Base-by-base conservation (phyloP, 2,113 vertebrate species). In the Anser cygnoides region DNA sequence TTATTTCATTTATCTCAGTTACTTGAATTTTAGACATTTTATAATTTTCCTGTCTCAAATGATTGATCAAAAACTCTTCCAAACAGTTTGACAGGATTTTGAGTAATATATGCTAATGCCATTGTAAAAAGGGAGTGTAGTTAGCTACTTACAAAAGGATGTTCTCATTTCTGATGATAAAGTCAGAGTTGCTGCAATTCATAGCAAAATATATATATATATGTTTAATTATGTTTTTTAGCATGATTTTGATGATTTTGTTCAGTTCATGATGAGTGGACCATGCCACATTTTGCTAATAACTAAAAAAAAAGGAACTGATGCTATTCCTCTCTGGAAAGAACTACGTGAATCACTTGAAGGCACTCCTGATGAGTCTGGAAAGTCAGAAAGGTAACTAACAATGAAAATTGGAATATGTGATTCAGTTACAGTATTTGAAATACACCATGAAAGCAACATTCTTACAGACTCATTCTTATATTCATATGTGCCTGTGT, bases 241-340 rank as follows among this genome's bases (percentile, higher is more conserved):
- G 98, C 95, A 94, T 74, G 95, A 98, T 52, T 98, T 98, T 97
- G 97, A 98, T 2, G 95, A 97, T 10, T 98, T 98, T 87, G 62
- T 98, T 74, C 37, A 74, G 84, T 96, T 95, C 59, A 98, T 98
- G 97, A 96, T 92, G 87, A 94, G 50, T 35, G 83, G 80, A 85
- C 84, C 96, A 8, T 97, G 97, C 79, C 87, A 94, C 5, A 19
- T 98, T 93, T 85, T 98, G 90, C 58, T 97, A 73, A 44, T 97
- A 58, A 20, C 81, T 65, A 92, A 89, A 94, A 90, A 72, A 70
- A 50, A 90, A 70, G 25, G 13, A 62, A 9, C n/a, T 17, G 92
- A 13, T 61, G 28, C 41, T 74, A 93, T 97, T 92, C 95, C 94
- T 79, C 75, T 86, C 0, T 95, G 95, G 92, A 94, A 59, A 91